These are phyloP conservation scores for Cephus runcator DNA, from an alignment of 2,888 invertebrate species.

Conservation along the genomic window DNA sequence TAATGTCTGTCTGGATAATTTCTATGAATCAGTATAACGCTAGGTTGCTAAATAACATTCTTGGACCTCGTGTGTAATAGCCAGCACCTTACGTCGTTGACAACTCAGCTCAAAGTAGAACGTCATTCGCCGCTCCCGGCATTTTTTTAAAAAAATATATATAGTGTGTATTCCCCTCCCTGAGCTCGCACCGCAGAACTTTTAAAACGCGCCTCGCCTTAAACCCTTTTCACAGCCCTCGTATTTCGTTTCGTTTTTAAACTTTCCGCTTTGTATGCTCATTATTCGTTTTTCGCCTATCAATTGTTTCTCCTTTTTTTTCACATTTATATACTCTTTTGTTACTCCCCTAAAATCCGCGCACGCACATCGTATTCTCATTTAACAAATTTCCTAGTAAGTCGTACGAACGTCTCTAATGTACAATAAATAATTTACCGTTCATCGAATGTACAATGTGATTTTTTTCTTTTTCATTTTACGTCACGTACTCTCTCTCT, in stretches of 20 bases:
- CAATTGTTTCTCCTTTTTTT: constrained; percentile 28
- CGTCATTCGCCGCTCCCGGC: constrained; percentile 36
- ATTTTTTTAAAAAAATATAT: constrained; percentile 61
- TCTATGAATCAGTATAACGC: constrained; percentile 58
- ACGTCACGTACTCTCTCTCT: constrained; percentile 4
- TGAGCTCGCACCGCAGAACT: constrained; percentile 49
- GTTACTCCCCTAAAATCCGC: constrained; percentile 25
- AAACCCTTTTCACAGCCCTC: constrained; percentile 61
- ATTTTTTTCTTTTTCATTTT: constrained; percentile 23
- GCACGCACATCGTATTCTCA: constrained; percentile 19
- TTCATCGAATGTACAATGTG: constrained; percentile 55
- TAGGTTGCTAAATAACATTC: constrained; percentile 63
- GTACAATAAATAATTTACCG: constrained; percentile 63
- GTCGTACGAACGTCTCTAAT: constrained; percentile 47
- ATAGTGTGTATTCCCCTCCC: constrained; percentile 46
- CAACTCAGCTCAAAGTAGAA: constrained; percentile 48
- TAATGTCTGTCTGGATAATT: constrained; percentile 58
- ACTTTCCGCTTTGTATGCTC: constrained; percentile 13
- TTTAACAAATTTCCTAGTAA: constrained; percentile 42
- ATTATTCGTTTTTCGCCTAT: constrained; percentile 13
- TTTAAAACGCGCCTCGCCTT: constrained; percentile 24
- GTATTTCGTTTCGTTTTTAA: constrained; percentile 47
- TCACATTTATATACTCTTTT: constrained; percentile 27
- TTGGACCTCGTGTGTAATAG: constrained; percentile 63
- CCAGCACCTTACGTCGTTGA: constrained; percentile 61